Percentiles rank a stretch among this genome's conserved stretches.
These are phyloP conservation scores for Cyrtodaria siliqua DNA, from an alignment of 2,888 invertebrate species.

Conservation along the genomic window DNA sequence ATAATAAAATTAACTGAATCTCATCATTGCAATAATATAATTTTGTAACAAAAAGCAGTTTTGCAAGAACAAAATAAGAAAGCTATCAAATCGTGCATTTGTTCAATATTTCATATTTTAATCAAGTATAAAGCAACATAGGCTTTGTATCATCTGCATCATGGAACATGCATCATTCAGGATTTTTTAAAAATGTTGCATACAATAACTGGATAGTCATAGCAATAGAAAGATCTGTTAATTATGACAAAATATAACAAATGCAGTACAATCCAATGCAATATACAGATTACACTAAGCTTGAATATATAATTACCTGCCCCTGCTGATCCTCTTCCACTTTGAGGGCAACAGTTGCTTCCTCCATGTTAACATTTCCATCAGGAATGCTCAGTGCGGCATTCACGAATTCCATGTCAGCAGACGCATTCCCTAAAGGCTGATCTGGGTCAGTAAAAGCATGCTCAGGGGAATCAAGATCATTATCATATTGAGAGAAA, in stretches of 20 bases:
- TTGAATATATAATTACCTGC: constrained; percentile 46
- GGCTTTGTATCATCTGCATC: too few relatives aligned
- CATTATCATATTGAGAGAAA: constrained; percentile 68
- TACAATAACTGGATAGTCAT: not conserved
- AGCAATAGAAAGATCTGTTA: not conserved
- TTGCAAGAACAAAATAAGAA: not conserved
- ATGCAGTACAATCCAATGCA: not conserved
- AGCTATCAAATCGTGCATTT: too few relatives aligned
- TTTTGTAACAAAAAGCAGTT: not conserved
- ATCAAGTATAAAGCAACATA: too few relatives aligned
- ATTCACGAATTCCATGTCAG: constrained; percentile 17
- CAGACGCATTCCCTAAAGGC: constrained; percentile 36
- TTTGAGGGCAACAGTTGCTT: constrained; percentile 18
- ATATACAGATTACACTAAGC: constrained; percentile 24
- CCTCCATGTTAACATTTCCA: constrained; percentile 10
- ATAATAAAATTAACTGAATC: constrained; percentile 1
- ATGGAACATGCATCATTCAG: too few relatives aligned
- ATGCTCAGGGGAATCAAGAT: constrained; percentile 68
- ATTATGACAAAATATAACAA: not conserved
- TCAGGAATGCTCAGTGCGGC: constrained; percentile 11
- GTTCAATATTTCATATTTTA: too few relatives aligned
- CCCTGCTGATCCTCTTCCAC: constrained; percentile 12
- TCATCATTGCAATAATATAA: not conserved
- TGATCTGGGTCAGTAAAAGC: constrained; percentile 50
- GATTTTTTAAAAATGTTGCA: not conserved